These are phyloP conservation scores for Nasonia oneida DNA, from an alignment of 2,888 invertebrate genomes.

Conservation along the genomic window DNA sequence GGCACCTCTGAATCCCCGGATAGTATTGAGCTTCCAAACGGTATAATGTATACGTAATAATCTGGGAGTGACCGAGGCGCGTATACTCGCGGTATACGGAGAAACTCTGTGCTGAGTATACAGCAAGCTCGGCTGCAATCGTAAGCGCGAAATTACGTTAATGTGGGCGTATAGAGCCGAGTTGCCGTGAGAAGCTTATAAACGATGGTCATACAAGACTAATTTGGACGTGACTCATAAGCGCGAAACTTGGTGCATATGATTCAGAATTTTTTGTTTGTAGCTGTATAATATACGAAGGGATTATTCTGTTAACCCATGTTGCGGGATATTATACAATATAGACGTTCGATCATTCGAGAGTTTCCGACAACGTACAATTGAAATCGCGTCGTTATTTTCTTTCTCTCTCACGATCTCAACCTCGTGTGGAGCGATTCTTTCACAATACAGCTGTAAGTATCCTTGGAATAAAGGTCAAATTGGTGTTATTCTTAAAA, in stretches of 20 bases:
- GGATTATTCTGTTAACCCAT: no score
- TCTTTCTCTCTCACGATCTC: neutral
- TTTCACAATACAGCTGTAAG: neutral
- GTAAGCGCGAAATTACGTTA: constrained; percentile 27
- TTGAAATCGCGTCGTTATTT: neutral
- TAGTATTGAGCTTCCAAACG: neutral
- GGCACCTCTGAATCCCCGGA: neutral
- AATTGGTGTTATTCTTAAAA: neutral
- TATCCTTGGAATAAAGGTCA: neutral
- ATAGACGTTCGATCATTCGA: no score
- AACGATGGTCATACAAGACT: neutral
- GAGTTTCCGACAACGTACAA: no score
- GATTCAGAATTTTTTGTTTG: no score
- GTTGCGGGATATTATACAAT: no score
- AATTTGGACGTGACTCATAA: no score
- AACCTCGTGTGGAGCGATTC: constrained; percentile 1
- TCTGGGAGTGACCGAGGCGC: neutral
- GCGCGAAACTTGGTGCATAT: no score
- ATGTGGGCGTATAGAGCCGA: neutral
- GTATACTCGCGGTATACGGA: neutral
- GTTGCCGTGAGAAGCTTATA: neutral
- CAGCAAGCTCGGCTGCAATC: neutral
- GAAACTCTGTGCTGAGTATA: neutral
- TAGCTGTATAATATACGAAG: no score
- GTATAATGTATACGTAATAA: neutral